Conservation (phyloP, 1,140 invertebrate genomes). For the Archivesica marissinica region DNA sequence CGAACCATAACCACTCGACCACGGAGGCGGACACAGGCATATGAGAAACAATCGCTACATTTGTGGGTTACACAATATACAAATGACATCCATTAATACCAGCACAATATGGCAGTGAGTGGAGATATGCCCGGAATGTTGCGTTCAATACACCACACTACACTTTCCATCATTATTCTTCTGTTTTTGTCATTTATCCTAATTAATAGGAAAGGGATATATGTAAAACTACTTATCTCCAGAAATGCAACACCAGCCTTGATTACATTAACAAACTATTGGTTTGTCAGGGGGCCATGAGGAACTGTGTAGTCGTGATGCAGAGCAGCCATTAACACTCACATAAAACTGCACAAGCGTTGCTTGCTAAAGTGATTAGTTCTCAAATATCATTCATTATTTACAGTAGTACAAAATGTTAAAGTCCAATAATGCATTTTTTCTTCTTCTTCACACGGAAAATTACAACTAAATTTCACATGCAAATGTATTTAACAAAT, state of each 20-base stretch:
- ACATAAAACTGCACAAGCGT: background rate
- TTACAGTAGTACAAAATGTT: too few relatives aligned
- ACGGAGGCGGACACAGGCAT: too few relatives aligned
- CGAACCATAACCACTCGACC: too few relatives aligned
- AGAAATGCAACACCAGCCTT: background rate
- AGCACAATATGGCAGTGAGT: background rate
- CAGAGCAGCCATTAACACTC: background rate
- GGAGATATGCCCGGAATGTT: slow-evolving; percentile 3
- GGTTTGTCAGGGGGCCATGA: slow-evolving; percentile 13
- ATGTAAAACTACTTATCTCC: background rate
- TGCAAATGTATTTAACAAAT: too few relatives aligned
- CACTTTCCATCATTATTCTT: background rate
- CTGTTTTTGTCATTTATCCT: background rate
- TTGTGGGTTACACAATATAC: too few relatives aligned
- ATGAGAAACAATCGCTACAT: too few relatives aligned
- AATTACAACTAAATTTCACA: too few relatives aligned
- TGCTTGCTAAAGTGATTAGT: too few relatives aligned
- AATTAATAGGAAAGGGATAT: background rate
- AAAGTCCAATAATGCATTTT: too few relatives aligned
- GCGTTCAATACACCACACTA: background rate
- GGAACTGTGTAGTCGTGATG: background rate
- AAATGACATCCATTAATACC: too few relatives aligned
- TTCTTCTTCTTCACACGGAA: too few relatives aligned
- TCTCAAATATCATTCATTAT: too few relatives aligned
- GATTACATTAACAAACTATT: slow-evolving; percentile 20